These are phyloP conservation scores for Trichopoda pennipes DNA, from an alignment of 2,888 invertebrate genomes.

Conservation along the genomic window DNA sequence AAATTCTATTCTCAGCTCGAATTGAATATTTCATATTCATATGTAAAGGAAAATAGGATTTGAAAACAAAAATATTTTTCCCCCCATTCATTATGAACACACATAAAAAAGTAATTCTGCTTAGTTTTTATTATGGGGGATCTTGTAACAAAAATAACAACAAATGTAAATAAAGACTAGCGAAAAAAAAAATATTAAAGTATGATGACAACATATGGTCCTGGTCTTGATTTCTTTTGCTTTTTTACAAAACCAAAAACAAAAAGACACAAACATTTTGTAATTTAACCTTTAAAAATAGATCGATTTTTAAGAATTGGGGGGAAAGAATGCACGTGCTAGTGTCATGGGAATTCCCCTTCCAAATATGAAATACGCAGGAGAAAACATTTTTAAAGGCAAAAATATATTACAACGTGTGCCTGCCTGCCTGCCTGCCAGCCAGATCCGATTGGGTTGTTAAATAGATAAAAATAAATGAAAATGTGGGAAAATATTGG, in stretches of 20 bases:
- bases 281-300: slow-evolving; percentile 55
- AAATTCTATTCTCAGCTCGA: slow-evolving; percentile 23
- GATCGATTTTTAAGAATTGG: slow-evolving; percentile 42
- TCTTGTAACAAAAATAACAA: slow-evolving; percentile 43
- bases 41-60: slow-evolving; percentile 41
- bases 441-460: slow-evolving; percentile 35
- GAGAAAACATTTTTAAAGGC: slow-evolving; percentile 26
- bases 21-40: slow-evolving; percentile 30
- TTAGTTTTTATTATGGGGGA: slow-evolving; percentile 49
- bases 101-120: slow-evolving; percentile 36
- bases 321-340: slow-evolving; percentile 61
- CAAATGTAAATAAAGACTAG: slow-evolving; percentile 1
- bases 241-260: slow-evolving; percentile 17
- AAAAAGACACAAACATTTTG: slow-evolving; percentile 24
- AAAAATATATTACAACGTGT: slow-evolving; percentile 55
- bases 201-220: slow-evolving; percentile 68
- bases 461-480: slow-evolving; percentile 66
- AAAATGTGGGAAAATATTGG: slow-evolving; percentile 60
- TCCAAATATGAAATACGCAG: slow-evolving; percentile 20
- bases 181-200: slow-evolving; percentile 46
- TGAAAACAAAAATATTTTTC: slow-evolving; percentile 31
- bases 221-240: slow-evolving; percentile 51
- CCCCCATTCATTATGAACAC: slow-evolving; percentile 67
- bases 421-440: slow-evolving; percentile 53
- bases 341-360: slow-evolving; percentile 66